Base-by-base conservation (phyloP, 2,797 vertebrate genomes). In the Rhinogobio ventralis region DNA sequence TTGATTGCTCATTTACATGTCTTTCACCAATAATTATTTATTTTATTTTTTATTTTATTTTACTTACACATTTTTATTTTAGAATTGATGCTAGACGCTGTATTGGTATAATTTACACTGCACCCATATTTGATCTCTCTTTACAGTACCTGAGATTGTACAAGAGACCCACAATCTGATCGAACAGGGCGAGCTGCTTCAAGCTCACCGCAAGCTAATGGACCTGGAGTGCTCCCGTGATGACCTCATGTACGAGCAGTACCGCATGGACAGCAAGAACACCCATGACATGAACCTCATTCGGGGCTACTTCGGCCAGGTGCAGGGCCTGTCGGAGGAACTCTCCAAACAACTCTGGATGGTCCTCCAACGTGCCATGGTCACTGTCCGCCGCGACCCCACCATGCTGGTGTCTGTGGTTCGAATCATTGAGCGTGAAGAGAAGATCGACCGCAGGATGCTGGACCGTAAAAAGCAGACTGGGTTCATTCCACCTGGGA, bases 241-340 rank as follows among this genome's bases (percentile, higher is more conserved):
- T 2, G 97, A 98, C 90, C 96, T 99, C 72, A 97, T 99, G 97
- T 99, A 98, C 0, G 98, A 99, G 90, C 98, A 99, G 91, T 99
- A 97, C 88, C 96, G 98, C 1, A 97, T 98, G 96, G 97, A 99
- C 95, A 98, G 97, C 92, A 97, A 94, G 90, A 99, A 99, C 91
- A 94, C 95, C 0, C 97, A 96, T 0, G 98, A 99, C 93, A 99
- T 98, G 96, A 95, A 96, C 86, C 96, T 99, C 76, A 99, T 99
- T 91, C 95, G 95, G 28, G 93, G 91, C 10, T 99, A 98, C 92
- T 99, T 99, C 66, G 96, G 97, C 5, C 94, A 96, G 90, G 97
- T 98, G 28, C 97, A 98, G 91, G 95, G 93, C 1, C 92, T 99
- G 45, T 99, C 98, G 0, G 97, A 99, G 7, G 97, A 98, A 80